Base-by-base conservation (phyloP, 2,797 vertebrate genomes). In the Pogoniulus pusillus region DNA sequence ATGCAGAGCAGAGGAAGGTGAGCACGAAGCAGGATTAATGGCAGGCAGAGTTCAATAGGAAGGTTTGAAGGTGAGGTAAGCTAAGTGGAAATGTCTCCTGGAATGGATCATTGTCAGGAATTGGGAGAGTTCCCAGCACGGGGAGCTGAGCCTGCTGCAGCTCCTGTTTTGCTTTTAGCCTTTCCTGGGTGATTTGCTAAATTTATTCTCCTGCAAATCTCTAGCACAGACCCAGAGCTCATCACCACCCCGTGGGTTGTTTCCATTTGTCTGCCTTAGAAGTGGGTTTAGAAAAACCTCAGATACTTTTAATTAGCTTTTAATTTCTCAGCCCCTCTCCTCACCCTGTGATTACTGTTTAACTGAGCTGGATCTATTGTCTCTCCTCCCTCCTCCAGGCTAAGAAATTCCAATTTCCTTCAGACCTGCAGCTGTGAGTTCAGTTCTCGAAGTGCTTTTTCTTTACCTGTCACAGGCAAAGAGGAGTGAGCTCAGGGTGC, bases 251-350 rank as follows among this genome's bases (percentile, higher is more conserved):
- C 35, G 89, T 80, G 83, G 92, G 92, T 87, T 93, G 86, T 90
- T 90, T 92, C 90, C 92, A 94, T 93, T 92, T 94, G 75, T 71
- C 91, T 84, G 77, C 93, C 82, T 93, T 71, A 58, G 74, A 92
- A 95, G 91, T 82, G 87, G 62, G 62, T 60, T 93, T 87, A 19
- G 39, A 68, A 84, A 93, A 93, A 32, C 32, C 84, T 91, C 82
- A 87, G 84, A 87, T 91, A 91, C 86, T 94, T 94, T 93, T 96
- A 94, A 95, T 94, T 95, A 91, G 90, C 90, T 90, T 55, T 90
- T 85, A 82, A 90, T 85, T 80, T 85, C 86, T 71, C 85, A 53
- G 82, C 81, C 88, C 85, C 73, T 89, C 30, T 35, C 78, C 65
- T 88, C 91, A 95, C 77, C 92, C 94, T 92, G 86, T 92, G 92